Base-by-base conservation (phyloP, 1,140 invertebrate species). In the Pygmarrhopalites habei region DNA sequence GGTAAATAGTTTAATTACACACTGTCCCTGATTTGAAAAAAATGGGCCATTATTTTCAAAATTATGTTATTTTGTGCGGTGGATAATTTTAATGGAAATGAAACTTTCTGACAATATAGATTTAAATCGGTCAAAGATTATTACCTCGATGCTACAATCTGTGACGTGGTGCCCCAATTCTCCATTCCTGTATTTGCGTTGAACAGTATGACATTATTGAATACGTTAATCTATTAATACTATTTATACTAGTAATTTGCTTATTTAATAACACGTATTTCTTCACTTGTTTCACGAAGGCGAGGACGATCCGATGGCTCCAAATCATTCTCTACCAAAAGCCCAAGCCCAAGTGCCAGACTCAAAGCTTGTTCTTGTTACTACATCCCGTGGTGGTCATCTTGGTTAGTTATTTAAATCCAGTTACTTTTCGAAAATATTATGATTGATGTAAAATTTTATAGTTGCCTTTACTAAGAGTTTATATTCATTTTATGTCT, bases 111-210 rank as follows among this genome's bases (percentile, higher is more conserved):
- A 21, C 35, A 58, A 58, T 62, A 60, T 66, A 66, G 58, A 19
- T 1, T 92, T 86, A 79, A 82, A 61, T 82, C 85, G 65, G 86
- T 86, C 39, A 82, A 89, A 21, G 85, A 87, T 32, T 94, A 93
- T 74, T 93, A 94, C 74, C 75, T 76, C 32, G 81, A 82, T 52
- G 88, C 89, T 2, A 82, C 83, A 17, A 62, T 57, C 7, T 25
- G 21, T 1, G 64, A 58, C 10, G n/a, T 41, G 10, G 17, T 65
- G 58, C 35, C 65, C 10, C 44, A 68, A 26, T 68, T 65, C 63
- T 65, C 68, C 14, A 60, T 66, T 39, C 67, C 67, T 23, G 49
- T 69, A 1, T 66, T 69, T 53, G 64, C 51, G 1, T 29, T 69
- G 2, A 41, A 60, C 64, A 2, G 60, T 41, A 63, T 15, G 63